Conservation (phyloP, 2,113 vertebrate species). For the Dipodomys merriami region DNA sequence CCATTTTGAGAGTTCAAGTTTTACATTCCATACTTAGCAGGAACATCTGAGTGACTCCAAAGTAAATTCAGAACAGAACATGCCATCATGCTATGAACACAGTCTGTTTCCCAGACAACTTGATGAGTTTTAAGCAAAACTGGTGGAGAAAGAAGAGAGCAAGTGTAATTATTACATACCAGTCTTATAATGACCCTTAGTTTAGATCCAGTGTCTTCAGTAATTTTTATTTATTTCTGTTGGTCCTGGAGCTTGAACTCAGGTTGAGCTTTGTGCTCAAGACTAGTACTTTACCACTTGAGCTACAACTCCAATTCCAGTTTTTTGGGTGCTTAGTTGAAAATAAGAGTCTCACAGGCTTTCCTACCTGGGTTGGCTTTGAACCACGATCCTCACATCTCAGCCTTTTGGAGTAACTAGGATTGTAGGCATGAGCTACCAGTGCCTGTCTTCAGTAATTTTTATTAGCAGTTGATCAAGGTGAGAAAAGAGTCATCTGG, state of each 20-base stretch:
- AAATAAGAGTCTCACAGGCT: no score
- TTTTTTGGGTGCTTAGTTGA: no score
- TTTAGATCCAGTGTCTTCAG: constrained; percentile 31
- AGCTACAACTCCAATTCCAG: no score
- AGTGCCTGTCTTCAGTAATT: background rate
- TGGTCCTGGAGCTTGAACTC: no score
- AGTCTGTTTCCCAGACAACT: constrained; percentile 19
- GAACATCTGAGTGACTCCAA: background rate
- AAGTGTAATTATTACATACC: constrained; percentile 50
- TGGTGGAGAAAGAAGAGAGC: background rate
- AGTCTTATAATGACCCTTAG: constrained; percentile 41
- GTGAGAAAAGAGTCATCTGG: background rate
- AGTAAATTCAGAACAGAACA: background rate
- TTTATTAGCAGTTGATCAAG: constrained; percentile 25
- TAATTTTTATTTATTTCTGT: background rate
- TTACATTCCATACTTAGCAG: background rate
- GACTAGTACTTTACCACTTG: no score
- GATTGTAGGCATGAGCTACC: no score
- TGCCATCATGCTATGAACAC: background rate
- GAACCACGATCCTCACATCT: no score
- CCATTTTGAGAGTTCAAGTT: constrained; percentile 58
- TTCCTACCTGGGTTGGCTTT: no score
- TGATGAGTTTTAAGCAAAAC: constrained; percentile 14
- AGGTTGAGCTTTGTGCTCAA: no score
- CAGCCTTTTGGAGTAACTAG: no score